Conservation (phyloP, 2,797 vertebrate species). For the Alosa sapidissima region DNA sequence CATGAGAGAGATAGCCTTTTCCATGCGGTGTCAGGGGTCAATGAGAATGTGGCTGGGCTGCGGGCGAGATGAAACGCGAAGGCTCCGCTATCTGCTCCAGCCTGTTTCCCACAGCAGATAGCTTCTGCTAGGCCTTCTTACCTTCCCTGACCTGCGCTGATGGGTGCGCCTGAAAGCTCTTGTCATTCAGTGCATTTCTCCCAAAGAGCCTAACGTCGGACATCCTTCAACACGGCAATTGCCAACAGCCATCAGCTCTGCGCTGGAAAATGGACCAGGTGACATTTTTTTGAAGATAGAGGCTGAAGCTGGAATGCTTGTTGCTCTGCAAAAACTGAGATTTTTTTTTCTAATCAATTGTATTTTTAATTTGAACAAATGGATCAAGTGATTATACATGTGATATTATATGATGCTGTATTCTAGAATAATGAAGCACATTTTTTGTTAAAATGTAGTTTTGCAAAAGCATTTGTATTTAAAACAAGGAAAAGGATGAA, state of each 20-base stretch:
- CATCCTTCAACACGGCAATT: constrained; percentile 9
- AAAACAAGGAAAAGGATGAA: neutral
- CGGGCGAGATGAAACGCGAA: constrained; percentile 45
- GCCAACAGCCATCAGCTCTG: neutral
- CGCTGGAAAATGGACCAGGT: constrained; percentile 3
- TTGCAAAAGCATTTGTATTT: neutral
- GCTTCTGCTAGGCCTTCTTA: constrained; percentile 43
- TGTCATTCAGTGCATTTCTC: constrained; percentile 39
- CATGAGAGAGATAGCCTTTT: constrained; percentile 37
- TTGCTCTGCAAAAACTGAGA: neutral
- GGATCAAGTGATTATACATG: neutral
- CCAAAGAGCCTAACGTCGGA: neutral
- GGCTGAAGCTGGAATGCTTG: neutral
- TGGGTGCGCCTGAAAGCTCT: constrained; percentile 39
- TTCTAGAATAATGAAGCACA: neutral
- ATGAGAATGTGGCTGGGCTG: constrained; percentile 43
- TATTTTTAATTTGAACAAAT: neutral
- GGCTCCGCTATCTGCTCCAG: constrained; percentile 41
- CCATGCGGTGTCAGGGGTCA: constrained; percentile 43
- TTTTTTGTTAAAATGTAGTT: neutral
- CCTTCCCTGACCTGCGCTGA: constrained; percentile 45
- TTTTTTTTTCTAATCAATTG: constrained; percentile 3
- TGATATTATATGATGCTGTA: neutral
- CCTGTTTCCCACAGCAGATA: constrained; percentile 56
- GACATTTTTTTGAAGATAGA: neutral